Evolutionary conservation across 2,888 invertebrate genomes (phyloP), one percentile per base, ranked within the genome.

Genomic region (Drymonia ruficornis): DNA sequence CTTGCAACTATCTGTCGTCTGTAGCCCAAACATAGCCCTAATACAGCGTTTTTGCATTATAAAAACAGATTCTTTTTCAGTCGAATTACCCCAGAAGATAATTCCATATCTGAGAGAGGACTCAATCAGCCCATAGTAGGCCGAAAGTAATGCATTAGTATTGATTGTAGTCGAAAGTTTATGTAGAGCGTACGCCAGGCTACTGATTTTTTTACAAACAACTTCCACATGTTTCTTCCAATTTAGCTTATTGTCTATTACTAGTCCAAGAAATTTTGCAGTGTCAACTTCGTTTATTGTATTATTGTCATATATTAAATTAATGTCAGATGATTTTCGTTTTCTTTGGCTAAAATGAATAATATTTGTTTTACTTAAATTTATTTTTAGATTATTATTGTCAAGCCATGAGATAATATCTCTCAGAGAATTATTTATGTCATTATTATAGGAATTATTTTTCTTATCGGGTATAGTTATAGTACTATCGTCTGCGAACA

Each of bases 401-500:
- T n/a, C n/a, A n/a, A n/a, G n/a, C n/a, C n/a, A n/a, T n/a, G n/a
- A n/a, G n/a, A n/a, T n/a, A n/a, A n/a, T n/a, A n/a, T n/a, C n/a
- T n/a, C n/a, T n/a, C n/a, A n/a, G n/a, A n/a, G n/a, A n/a, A 31
- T 31, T 29, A 47, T 47, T 52, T n/a, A 47, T 42, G 9, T 47
- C 47, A 16, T 12, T 9, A 29, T 46, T 23, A 42, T 47, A 47
- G 0, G 9, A 5, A 8, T 52, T 31, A 2, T 0, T 16, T 18
- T 46, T 4, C 18, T 8, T 15, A 28, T 36, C 18, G 2, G 13
- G 13, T n/a, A 52, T 31, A 12, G 31, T 23, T 5, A 40, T 9
- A 12, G 52, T 52, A 16, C 52, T 47, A 18, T 52, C 52, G 16
- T 52, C 52, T 2, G 48, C 52, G 19, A 48, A 48, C 3, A 52